phyloP scores from a whole-genome alignment of 1,140 invertebrate genomes.

The Drosophila sp. region DNA sequence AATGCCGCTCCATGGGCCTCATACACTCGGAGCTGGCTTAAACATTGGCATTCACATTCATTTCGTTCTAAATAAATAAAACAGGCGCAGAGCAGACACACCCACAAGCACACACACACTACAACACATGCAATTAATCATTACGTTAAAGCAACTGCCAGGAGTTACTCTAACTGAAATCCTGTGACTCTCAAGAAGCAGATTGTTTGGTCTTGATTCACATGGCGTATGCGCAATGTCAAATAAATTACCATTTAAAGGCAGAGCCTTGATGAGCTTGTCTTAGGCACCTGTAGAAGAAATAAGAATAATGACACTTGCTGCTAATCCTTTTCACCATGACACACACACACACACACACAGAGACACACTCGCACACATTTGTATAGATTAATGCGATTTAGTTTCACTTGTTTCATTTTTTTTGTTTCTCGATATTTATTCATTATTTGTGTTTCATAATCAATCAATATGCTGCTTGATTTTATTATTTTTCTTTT shows the following conservation, averaged over 20 bases:
- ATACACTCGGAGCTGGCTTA: background rate
- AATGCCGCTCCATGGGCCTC: background rate
- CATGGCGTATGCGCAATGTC: slow-evolving; percentile 75
- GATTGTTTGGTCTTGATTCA: slow-evolving; percentile 55
- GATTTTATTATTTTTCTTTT: slow-evolving; percentile 77
- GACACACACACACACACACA: slow-evolving; percentile 3
- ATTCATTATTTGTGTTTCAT: slow-evolving; percentile 77
- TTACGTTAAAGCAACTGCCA: slow-evolving; percentile 68
- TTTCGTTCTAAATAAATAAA: slow-evolving; percentile 73
- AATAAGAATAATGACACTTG: background rate
- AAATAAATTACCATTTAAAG: slow-evolving; percentile 72
- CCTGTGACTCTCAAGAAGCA: slow-evolving; percentile 27
- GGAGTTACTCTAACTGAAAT: slow-evolving; percentile 17
- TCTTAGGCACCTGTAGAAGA: slow-evolving; percentile 32
- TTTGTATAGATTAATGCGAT: background rate
- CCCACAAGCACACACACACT: slow-evolving; percentile 10
- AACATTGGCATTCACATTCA: slow-evolving; percentile 41
- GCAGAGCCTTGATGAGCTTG: slow-evolving; percentile 24
- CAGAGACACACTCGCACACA: background rate
- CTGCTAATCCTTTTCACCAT: slow-evolving; percentile 40
- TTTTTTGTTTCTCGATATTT: slow-evolving; percentile 43
- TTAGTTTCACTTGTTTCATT: background rate
- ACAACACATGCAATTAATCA: slow-evolving; percentile 68
- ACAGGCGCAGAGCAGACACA: slow-evolving; percentile 23
- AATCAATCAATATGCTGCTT: slow-evolving; percentile 80